These are phyloP conservation scores for Drosophila erecta DNA, from an alignment of 1,140 invertebrate genomes.

Conservation along the genomic window DNA sequence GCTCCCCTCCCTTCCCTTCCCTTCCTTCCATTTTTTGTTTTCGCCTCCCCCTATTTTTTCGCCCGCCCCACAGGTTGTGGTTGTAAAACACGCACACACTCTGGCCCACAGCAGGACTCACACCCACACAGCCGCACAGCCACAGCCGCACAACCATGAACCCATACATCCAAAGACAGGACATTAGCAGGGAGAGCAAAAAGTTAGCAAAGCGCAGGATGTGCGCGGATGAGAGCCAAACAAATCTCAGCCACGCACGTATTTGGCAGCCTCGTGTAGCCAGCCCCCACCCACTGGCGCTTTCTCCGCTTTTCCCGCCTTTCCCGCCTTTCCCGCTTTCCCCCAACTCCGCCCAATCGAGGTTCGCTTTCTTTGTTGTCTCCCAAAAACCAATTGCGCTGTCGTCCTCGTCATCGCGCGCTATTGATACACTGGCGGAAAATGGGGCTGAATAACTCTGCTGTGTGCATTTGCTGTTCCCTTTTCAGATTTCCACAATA, in stretches of 20 bases:
- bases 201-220: slow-evolving; percentile 55
- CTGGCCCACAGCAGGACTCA: slow-evolving; percentile 13
- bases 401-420: slow-evolving; percentile 51
- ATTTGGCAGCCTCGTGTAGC: slow-evolving; percentile 54
- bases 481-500: background rate
- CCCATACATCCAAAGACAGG: slow-evolving; percentile 45
- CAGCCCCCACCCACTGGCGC: background rate
- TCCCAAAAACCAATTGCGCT: slow-evolving; percentile 73
- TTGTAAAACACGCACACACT: slow-evolving; percentile 71
- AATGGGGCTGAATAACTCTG: background rate
- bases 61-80: slow-evolving; percentile 54
- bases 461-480: background rate
- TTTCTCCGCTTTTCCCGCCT: background rate
- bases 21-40: slow-evolving; percentile 25
- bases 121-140: background rate
- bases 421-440: slow-evolving; percentile 10
- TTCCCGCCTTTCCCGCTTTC: background rate
- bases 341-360: slow-evolving; percentile 35
- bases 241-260: slow-evolving; percentile 79
- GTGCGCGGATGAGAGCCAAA: slow-evolving; percentile 64
- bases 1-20: slow-evolving; percentile 12
- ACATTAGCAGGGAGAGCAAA: slow-evolving; percentile 66
- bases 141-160: background rate
- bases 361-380: slow-evolving; percentile 51
- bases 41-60: background rate